Percentiles rank a stretch among this genome's conserved stretches.
phyloP scores from a whole-genome alignment of 53 echinoderm and acorn worm species.

The Glandiceps talaboti region DNA sequence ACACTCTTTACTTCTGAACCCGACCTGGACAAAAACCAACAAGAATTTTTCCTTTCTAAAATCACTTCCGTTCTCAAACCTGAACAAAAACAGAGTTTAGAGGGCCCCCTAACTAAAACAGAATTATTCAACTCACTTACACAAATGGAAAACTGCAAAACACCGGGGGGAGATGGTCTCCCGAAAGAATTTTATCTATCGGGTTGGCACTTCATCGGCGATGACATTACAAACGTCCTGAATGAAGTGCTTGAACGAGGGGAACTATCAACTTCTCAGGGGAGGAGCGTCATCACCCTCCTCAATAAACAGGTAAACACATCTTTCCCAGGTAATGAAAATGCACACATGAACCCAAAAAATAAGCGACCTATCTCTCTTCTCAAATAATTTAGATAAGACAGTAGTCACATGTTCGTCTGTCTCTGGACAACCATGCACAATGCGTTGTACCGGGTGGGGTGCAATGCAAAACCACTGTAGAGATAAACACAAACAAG shows the following conservation, averaged over 20 bases:
- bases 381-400: too few relatives aligned
- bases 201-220: constrained; percentile 13
- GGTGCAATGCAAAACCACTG: neutral
- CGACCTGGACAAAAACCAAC: neutral
- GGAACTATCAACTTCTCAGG: constrained; percentile 3
- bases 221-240: neutral
- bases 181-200: constrained; percentile 29
- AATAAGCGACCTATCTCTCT: constrained; percentile 43
- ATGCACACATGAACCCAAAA: neutral
- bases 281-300: constrained; percentile 12
- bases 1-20: neutral
- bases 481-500: neutral
- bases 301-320: constrained; percentile 24
- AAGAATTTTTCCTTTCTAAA: neutral
- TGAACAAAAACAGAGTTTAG: neutral
- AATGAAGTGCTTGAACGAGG: neutral
- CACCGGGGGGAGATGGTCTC: constrained; percentile 33
- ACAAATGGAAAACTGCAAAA: constrained; percentile 18
- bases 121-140: constrained; percentile 12
- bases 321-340: neutral
- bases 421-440: neutral
- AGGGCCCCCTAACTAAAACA: neutral
- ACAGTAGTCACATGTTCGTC: too few relatives aligned
- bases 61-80: neutral
- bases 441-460: neutral